Evolutionary conservation across 1,140 invertebrate genomes (phyloP).

Genomic region (Myzus persicae): DNA sequence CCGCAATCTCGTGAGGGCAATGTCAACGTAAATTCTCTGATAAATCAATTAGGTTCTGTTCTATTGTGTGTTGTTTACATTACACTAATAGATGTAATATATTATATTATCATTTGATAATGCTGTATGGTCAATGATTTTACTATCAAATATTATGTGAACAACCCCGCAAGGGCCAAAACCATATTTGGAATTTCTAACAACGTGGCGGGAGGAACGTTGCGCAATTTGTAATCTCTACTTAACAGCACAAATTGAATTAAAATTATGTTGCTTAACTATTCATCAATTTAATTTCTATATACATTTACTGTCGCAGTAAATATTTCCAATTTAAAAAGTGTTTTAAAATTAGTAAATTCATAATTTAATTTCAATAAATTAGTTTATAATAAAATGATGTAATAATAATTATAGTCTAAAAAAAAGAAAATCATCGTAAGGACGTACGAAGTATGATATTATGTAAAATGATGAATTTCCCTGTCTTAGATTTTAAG

Average conservation of each 20-base stretch:
- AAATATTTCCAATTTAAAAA: background rate
- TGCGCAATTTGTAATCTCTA: background rate
- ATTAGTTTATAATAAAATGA: background rate
- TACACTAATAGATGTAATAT: background rate
- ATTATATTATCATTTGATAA: background rate
- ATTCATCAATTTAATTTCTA: background rate
- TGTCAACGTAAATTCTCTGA: background rate
- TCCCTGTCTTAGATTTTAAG: background rate
- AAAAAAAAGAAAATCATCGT: background rate
- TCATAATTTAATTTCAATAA: too few species aligned
- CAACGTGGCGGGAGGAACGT: background rate
- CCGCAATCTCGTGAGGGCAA: background rate
- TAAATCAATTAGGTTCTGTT: background rate
- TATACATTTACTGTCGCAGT: background rate
- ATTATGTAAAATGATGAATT: background rate
- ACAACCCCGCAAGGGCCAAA: background rate
- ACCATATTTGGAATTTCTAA: background rate
- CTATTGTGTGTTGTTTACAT: background rate
- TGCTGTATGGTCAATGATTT: background rate
- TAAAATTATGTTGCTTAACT: background rate
- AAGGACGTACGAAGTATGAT: background rate
- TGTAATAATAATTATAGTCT: background rate
- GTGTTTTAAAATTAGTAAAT: background rate
- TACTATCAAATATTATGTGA: background rate
- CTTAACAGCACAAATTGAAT: background rate